Percentiles rank a stretch among this genome's conserved stretches.
These are phyloP conservation scores for Euwallacea similis DNA, from an alignment of 1,140 invertebrate species.

Conservation along the genomic window DNA sequence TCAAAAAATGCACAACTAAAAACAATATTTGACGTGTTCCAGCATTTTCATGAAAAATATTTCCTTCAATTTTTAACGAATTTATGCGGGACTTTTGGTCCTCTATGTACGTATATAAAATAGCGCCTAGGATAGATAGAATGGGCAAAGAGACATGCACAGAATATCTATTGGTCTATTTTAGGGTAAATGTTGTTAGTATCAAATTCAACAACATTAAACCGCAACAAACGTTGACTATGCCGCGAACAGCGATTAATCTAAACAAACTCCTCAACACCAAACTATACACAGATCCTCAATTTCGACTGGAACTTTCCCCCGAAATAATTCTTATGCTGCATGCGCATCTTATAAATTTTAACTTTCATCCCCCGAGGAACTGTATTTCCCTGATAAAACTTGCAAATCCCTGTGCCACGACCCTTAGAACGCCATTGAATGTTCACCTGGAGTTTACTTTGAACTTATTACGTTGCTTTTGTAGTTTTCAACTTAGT, in stretches of 20 bases:
- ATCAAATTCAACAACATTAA: too few species aligned
- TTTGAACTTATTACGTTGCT: conserved; percentile 36
- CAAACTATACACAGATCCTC: conserved; percentile 1
- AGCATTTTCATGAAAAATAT: too few species aligned
- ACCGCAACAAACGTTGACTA: too few species aligned
- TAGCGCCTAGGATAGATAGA: too few species aligned
- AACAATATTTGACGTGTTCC: too few species aligned
- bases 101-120: too few species aligned
- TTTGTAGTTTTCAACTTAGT: conserved; percentile 35
- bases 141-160: too few species aligned
- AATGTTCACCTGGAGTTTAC: conserved; percentile 39
- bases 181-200: too few species aligned
- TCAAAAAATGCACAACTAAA: too few species aligned
- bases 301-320: conserved; percentile 15
- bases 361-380: conserved; percentile 29
- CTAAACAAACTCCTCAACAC: conserved; percentile 5
- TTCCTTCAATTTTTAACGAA: too few species aligned
- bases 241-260: not conserved
- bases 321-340: conserved; percentile 23
- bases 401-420: conserved; percentile 31
- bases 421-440: conserved; percentile 30
- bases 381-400: conserved; percentile 34
- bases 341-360: conserved; percentile 35
- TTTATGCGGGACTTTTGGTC: too few species aligned
- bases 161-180: too few species aligned